phyloP scores from a whole-genome alignment of 2,888 invertebrate genomes.

The Arctia plantaginis region DNA sequence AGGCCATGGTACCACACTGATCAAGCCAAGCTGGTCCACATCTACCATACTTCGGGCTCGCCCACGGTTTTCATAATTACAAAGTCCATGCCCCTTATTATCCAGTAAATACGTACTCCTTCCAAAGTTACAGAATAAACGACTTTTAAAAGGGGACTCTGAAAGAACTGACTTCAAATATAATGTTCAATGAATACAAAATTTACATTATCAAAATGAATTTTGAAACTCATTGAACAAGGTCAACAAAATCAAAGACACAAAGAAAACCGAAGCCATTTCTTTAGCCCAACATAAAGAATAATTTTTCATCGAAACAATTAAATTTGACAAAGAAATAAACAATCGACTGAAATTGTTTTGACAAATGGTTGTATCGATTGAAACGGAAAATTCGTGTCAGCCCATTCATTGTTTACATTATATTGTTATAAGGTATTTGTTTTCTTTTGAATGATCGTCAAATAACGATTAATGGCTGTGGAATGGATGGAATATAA shows the following conservation, averaged over 20 bases:
- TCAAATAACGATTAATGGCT: background rate
- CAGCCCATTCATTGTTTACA: slow-evolving; percentile 32
- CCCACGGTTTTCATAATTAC: too few species aligned
- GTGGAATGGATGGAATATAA: background rate
- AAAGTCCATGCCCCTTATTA: background rate
- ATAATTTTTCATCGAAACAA: slow-evolving; percentile 35
- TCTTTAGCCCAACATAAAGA: slow-evolving; percentile 17
- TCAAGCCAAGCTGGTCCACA: too few species aligned
- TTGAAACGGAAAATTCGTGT: slow-evolving; percentile 50
- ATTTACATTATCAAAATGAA: background rate
- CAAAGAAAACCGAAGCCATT: slow-evolving; percentile 5
- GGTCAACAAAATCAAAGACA: background rate
- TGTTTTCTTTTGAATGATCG: background rate
- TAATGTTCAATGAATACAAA: background rate
- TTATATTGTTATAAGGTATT: background rate
- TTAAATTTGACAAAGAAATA: slow-evolving; percentile 47
- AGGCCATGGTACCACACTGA: too few species aligned
- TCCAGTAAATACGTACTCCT: background rate
- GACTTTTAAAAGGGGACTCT: background rate
- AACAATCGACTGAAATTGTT: slow-evolving; percentile 35
- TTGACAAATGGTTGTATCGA: slow-evolving; percentile 43
- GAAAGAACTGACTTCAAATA: background rate
- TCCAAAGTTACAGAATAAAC: background rate
- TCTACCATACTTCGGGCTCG: too few species aligned
- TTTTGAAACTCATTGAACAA: background rate